Evolutionary conservation across 2,113 vertebrate genomes (phyloP).

Genomic region (Megalops atlanticus): DNA sequence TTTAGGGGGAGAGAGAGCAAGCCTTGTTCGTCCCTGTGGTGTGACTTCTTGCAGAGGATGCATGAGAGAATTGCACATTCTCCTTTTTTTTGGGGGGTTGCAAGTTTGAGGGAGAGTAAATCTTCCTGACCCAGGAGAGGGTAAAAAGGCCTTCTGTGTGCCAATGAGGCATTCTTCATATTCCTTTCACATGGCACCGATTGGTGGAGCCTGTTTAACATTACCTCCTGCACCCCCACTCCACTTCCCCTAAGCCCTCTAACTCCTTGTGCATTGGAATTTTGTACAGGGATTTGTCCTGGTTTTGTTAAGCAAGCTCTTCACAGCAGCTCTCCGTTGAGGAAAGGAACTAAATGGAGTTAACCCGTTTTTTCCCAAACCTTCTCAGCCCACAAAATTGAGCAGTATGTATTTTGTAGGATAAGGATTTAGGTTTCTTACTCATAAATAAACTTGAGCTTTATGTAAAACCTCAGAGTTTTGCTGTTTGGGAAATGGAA

Average conservation of each 20-base stretch:
- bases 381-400: neutral
- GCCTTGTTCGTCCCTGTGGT: neutral
- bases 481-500: neutral
- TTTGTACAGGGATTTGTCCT: conserved; percentile 50
- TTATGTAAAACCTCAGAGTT: too few species aligned
- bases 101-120: conserved; percentile 59
- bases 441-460: neutral
- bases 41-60: neutral
- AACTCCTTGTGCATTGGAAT: conserved; percentile 27
- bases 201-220: conserved; percentile 11
- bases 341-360: conserved; percentile 19
- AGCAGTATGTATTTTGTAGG: neutral
- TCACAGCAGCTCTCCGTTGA: conserved; percentile 25
- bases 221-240: neutral
- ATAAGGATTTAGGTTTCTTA: neutral
- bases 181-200: conserved; percentile 41
- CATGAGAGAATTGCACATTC: conserved; percentile 32
- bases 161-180: conserved; percentile 43
- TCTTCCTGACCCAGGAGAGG: conserved; percentile 47
- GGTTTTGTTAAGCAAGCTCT: conserved; percentile 50
- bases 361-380: conserved; percentile 20
- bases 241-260: conserved; percentile 1
- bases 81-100: conserved; percentile 35
- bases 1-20: neutral
- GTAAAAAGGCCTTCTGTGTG: conserved; percentile 49